A percentile compares a stretch with the other conserved stretches of the same genome.
These are phyloP conservation scores for Sander lucioperca DNA, from an alignment of 2,113 vertebrate genomes.

Conservation along the genomic window DNA sequence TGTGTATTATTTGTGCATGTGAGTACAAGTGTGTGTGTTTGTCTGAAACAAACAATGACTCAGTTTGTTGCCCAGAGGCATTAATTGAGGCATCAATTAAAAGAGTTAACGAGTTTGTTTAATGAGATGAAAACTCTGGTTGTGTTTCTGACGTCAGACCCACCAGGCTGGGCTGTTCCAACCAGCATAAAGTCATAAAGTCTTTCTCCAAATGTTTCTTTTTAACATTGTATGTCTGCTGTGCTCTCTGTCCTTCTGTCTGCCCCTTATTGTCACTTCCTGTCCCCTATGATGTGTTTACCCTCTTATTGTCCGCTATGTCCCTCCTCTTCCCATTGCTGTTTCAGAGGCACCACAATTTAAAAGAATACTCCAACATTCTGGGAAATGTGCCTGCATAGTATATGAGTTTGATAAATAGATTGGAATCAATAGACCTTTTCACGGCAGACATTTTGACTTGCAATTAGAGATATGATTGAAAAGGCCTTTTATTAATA, in stretches of 20 bases:
- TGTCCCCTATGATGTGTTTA: background rate
- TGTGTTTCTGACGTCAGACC: constrained; percentile 65
- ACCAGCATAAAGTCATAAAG: constrained; percentile 55
- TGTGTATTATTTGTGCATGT: constrained; percentile 21
- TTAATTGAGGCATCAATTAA: constrained; percentile 80
- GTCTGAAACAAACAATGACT: constrained; percentile 65
- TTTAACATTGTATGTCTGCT: background rate
- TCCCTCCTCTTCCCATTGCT: background rate
- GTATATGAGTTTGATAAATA: too few species aligned
- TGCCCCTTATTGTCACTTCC: background rate
- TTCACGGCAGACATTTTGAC: too few species aligned
- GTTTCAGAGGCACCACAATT: background rate
- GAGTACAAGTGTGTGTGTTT: constrained; percentile 42
- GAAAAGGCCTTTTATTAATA: too few species aligned
- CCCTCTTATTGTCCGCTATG: background rate
- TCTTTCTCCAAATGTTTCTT: background rate
- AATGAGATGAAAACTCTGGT: constrained; percentile 79
- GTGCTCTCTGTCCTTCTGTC: background rate
- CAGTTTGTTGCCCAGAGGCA: constrained; percentile 67
- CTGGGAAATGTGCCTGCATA: background rate
- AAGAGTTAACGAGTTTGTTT: constrained; percentile 79
- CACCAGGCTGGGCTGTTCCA: constrained; percentile 51
- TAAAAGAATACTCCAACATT: background rate
- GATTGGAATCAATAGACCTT: too few species aligned
- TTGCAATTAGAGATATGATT: too few species aligned